Conservation (phyloP, 2,888 invertebrate species). For the Gonocerus acuteangulatus region DNA sequence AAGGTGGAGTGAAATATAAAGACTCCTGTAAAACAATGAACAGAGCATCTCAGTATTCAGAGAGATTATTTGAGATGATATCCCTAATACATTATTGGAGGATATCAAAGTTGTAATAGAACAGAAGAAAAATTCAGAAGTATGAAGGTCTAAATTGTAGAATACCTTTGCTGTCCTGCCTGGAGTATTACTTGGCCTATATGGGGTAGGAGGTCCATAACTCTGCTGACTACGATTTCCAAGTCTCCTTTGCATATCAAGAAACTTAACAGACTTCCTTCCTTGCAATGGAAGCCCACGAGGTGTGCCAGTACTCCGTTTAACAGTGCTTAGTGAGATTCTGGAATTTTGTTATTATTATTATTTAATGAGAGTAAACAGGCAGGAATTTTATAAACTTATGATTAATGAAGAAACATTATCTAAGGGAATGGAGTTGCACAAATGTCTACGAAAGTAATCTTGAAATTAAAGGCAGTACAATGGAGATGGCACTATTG, state of each 20-base stretch:
- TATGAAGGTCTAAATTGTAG: no score
- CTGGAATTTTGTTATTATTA: neutral
- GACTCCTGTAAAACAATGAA: neutral
- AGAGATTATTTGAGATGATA: no score
- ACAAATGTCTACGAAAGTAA: no score
- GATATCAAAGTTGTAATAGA: no score
- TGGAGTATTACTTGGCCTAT: neutral
- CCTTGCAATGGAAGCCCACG: neutral
- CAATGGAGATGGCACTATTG: no score
- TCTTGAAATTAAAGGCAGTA: no score
- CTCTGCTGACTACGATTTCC: neutral
- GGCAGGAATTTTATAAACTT: no score
- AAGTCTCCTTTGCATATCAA: neutral
- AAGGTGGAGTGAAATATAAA: conserved; percentile 15
- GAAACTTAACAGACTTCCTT: conserved; percentile 17
- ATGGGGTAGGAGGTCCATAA: neutral
- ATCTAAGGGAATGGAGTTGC: no score
- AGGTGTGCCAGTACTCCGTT: neutral
- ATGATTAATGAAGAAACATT: no score
- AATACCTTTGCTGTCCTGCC: neutral
- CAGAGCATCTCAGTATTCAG: no score
- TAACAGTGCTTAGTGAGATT: neutral
- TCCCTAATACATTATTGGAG: no score
- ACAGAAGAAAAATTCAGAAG: no score
- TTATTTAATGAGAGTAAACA: neutral